Evolutionary conservation across 2,888 invertebrate species (phyloP).

Genomic region (Heliconius charithonia): DNA sequence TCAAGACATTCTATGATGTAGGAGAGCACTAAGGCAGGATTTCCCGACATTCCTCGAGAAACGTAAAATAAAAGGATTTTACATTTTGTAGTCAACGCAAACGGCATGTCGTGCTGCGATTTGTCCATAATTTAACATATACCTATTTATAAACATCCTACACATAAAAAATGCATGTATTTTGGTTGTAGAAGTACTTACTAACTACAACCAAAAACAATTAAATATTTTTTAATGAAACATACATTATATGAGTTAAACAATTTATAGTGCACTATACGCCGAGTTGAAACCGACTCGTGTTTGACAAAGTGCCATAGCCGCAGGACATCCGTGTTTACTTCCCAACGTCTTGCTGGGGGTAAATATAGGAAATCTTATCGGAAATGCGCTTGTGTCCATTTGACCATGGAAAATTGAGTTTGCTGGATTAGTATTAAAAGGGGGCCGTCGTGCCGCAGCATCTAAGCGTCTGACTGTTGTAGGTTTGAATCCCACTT

Average conservation of each 20-base stretch:
- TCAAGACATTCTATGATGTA: too few relatives aligned
- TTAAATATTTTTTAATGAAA: not conserved
- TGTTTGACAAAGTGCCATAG: slow-evolving; percentile 37
- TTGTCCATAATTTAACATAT: not conserved
- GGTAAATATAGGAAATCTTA: slow-evolving; percentile 35
- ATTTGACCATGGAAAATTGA: slow-evolving; percentile 20
- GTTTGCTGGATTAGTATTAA: not conserved
- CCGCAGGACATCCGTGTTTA: slow-evolving; percentile 36
- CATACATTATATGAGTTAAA: not conserved
- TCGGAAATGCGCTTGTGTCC: slow-evolving; percentile 15
- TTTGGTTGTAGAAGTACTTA: too few relatives aligned
- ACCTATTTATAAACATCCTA: not conserved
- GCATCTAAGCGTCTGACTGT: not conserved
- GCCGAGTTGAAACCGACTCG: slow-evolving; percentile 7
- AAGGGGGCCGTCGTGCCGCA: not conserved
- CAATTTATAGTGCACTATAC: not conserved
- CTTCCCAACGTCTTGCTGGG: slow-evolving; percentile 30
- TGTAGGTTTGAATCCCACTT: not conserved
- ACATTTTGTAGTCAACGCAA: not conserved
- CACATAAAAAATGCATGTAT: too few relatives aligned
- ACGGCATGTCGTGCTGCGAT: not conserved
- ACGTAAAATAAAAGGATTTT: not conserved
- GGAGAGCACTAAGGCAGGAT: too few relatives aligned
- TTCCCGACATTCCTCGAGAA: not conserved
- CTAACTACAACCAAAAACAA: too few relatives aligned